A percentile compares a stretch with the other conserved stretches of the same genome.
Evolutionary conservation across 1,140 invertebrate species (phyloP).

Genomic region (Chelonus insularis): DNA sequence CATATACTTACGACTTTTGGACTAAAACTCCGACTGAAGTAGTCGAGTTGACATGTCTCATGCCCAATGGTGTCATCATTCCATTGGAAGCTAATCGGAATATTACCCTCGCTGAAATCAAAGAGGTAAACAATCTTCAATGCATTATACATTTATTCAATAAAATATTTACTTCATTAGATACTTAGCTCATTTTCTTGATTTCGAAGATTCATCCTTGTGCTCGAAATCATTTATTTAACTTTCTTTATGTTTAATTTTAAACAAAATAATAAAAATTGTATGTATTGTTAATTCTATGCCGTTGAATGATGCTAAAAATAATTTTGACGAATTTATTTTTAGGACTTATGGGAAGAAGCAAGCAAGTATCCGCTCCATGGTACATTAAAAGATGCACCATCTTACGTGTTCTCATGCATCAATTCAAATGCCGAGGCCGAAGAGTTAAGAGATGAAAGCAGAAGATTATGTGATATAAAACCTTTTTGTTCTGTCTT

Average conservation of each 20-base stretch:
- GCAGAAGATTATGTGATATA: conserved; percentile 80
- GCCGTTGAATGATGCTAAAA: too few relatives aligned
- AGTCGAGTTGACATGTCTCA: conserved; percentile 76
- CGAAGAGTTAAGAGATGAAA: conserved; percentile 86
- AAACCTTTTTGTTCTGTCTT: conserved; percentile 82
- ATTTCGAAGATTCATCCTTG: too few relatives aligned
- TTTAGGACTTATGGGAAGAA: conserved; percentile 80
- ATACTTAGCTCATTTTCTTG: too few relatives aligned
- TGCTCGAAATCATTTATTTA: too few relatives aligned
- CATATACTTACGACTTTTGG: conserved; percentile 69
- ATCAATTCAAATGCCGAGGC: conserved; percentile 79
- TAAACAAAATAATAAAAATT: too few relatives aligned
- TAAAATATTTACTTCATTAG: too few relatives aligned
- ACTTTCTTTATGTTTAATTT: too few relatives aligned
- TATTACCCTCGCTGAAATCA: conserved; percentile 79
- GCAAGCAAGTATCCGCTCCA: conserved; percentile 79
- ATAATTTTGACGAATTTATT: too few relatives aligned
- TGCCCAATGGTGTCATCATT: conserved; percentile 84
- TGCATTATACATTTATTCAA: too few relatives aligned
- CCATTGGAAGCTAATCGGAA: conserved; percentile 70
- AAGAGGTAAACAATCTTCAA: conserved; percentile 74
- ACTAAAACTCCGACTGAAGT: conserved; percentile 63
- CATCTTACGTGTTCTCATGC: conserved; percentile 81
- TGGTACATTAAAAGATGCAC: conserved; percentile 76
- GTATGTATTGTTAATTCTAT: too few relatives aligned